phyloP scores from a whole-genome alignment of 2,113 vertebrate genomes.

The Anthoscopus minutus region DNA sequence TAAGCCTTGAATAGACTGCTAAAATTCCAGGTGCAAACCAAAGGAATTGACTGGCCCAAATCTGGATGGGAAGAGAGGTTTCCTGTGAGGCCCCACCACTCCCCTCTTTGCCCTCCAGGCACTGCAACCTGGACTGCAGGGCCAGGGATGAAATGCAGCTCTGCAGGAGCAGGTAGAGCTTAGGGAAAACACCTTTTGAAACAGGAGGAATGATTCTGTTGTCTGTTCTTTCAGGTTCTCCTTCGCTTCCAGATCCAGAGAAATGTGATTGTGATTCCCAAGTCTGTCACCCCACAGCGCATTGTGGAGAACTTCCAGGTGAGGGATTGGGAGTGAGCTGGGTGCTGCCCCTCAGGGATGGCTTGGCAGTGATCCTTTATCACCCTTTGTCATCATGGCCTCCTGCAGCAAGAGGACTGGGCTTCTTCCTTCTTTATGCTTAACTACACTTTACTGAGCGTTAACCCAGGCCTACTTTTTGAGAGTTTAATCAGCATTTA shows the following conservation, averaged over 20 bases:
- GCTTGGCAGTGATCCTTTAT: neutral
- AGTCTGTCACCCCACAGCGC: constrained; percentile 82
- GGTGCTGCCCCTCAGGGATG: neutral
- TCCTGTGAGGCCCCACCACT: neutral
- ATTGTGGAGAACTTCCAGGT: constrained; percentile 90
- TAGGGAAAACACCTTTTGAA: neutral
- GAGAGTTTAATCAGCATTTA: neutral
- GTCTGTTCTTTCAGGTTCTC: constrained; percentile 73
- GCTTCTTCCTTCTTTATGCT: neutral
- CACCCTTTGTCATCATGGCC: neutral
- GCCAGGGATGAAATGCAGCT: neutral
- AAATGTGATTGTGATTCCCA: constrained; percentile 85
- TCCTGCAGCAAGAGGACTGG: neutral
- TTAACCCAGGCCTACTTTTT: neutral
- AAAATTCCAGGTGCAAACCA: neutral
- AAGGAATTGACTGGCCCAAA: neutral
- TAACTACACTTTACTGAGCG: neutral
- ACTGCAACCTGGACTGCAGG: neutral
- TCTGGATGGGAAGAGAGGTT: neutral
- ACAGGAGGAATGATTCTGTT: neutral
- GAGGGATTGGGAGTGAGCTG: neutral
- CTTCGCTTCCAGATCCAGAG: constrained; percentile 89
- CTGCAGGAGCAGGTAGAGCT: neutral
- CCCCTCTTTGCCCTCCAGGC: neutral
- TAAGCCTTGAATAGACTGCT: neutral